Percentiles rank a stretch among this genome's conserved stretches.
Evolutionary conservation across 2,797 vertebrate genomes (phyloP).

Genomic region (Glossophaga mutica): DNA sequence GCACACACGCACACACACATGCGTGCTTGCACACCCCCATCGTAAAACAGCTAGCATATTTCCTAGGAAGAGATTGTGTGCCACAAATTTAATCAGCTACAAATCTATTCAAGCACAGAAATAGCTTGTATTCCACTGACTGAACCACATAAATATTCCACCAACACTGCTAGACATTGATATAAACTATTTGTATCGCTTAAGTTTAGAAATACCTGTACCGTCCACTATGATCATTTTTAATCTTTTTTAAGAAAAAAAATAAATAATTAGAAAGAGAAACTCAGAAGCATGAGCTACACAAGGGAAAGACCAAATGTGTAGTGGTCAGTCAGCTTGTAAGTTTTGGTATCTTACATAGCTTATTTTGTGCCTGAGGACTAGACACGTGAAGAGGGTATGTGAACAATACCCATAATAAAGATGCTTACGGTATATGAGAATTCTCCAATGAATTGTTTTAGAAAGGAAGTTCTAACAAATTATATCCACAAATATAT

Average conservation of each 20-base stretch:
- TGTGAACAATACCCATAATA: background rate
- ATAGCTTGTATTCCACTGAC: background rate
- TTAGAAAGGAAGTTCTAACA: background rate
- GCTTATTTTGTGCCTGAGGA: background rate
- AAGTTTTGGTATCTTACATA: background rate
- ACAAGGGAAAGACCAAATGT: background rate
- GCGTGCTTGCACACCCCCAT: background rate
- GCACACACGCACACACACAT: rapidly evolving
- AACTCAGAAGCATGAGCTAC: background rate
- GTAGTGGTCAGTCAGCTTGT: background rate
- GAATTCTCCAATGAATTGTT: background rate
- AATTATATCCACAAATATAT: background rate
- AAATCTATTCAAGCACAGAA: background rate
- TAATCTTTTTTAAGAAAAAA: background rate
- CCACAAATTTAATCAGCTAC: background rate
- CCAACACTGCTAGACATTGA: background rate
- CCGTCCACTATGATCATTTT: background rate
- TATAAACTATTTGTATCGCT: background rate
- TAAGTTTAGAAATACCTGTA: background rate
- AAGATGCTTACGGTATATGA: background rate
- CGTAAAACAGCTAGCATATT: background rate
- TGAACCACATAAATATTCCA: background rate
- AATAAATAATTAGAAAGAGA: background rate
- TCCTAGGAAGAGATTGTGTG: background rate
- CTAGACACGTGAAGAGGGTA: background rate